Percentiles rank a stretch among this genome's conserved stretches.
Evolutionary conservation across 2,797 vertebrate genomes (phyloP).

Genomic region (Dromococcyx pavoninus): DNA sequence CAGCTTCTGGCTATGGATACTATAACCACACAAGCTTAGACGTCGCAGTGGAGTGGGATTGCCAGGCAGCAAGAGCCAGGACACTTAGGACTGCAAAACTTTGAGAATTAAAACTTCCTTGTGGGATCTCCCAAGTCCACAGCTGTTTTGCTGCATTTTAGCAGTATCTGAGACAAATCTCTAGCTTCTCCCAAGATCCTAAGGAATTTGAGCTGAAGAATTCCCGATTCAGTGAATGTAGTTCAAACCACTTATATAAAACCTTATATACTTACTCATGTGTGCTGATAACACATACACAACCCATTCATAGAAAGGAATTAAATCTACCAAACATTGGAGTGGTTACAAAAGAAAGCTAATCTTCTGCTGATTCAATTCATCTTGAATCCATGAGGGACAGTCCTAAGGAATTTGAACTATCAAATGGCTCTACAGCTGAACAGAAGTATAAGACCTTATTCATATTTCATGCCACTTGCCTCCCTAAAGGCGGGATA

Average conservation of each 20-base stretch:
- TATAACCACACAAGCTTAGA: background rate
- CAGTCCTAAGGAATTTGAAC: background rate
- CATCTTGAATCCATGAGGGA: background rate
- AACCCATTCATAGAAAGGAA: background rate
- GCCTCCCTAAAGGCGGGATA: background rate
- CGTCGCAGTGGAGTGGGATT: background rate
- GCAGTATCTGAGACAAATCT: background rate
- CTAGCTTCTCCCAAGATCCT: background rate
- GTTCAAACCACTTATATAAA: background rate
- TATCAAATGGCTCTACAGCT: background rate
- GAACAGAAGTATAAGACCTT: background rate
- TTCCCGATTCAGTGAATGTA: background rate
- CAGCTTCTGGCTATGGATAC: conserved; percentile 11
- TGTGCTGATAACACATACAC: background rate
- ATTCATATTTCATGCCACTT: background rate
- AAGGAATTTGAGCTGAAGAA: background rate
- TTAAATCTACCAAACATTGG: background rate
- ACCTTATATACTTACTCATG: background rate
- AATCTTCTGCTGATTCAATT: background rate
- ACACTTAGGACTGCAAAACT: background rate
- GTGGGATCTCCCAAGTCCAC: background rate
- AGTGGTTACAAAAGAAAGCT: background rate
- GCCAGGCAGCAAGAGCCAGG: background rate
- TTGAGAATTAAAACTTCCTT: background rate
- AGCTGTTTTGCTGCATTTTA: background rate